These are phyloP conservation scores for Drepanosiphum platanoidis DNA, from an alignment of 2,888 invertebrate species.

Conservation along the genomic window DNA sequence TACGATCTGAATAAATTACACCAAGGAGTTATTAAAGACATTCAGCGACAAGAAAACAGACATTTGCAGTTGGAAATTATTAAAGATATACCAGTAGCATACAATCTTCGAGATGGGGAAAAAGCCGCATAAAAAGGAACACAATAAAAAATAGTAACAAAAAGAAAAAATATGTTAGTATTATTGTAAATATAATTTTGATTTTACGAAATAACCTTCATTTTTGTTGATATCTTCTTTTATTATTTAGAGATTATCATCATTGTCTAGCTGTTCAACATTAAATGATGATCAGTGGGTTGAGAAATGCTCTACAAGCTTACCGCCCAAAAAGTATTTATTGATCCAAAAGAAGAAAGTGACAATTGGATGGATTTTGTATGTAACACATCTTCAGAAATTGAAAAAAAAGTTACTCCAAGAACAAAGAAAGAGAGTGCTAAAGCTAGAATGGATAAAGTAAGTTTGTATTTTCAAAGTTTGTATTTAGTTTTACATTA, in stretches of 20 bases:
- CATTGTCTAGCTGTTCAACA: slow-evolving; percentile 24
- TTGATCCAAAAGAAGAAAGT: slow-evolving; percentile 67
- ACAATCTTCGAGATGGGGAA: slow-evolving; percentile 35
- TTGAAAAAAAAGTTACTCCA: slow-evolving; percentile 68
- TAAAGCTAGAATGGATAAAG: slow-evolving; percentile 69
- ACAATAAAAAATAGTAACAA: slow-evolving; percentile 43
- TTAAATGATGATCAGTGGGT: slow-evolving; percentile 73
- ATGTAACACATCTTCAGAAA: slow-evolving; percentile 65
- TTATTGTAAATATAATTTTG: neutral
- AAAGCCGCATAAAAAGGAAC: slow-evolving; percentile 60
- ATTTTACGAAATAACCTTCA: neutral
- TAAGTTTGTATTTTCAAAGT: slow-evolving; percentile 54
- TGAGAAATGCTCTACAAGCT: slow-evolving; percentile 68
- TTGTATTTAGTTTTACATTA: neutral
- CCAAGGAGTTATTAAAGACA: slow-evolving; percentile 80
- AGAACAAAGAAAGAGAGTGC: slow-evolving; percentile 70
- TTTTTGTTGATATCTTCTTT: too few species aligned
- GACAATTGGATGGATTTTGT: slow-evolving; percentile 81
- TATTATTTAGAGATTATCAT: slow-evolving; percentile 41
- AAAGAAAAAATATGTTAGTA: slow-evolving; percentile 50
- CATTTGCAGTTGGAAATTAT: neutral
- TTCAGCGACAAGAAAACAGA: slow-evolving; percentile 66
- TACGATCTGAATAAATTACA: slow-evolving; percentile 77
- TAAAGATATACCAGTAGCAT: neutral
- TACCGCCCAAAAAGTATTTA: slow-evolving; percentile 37